Percentiles rank a stretch among this genome's conserved stretches.
These are phyloP conservation scores for Pseudococcus jackbeardsleyi DNA, from an alignment of 2,888 invertebrate species.

Conservation along the genomic window DNA sequence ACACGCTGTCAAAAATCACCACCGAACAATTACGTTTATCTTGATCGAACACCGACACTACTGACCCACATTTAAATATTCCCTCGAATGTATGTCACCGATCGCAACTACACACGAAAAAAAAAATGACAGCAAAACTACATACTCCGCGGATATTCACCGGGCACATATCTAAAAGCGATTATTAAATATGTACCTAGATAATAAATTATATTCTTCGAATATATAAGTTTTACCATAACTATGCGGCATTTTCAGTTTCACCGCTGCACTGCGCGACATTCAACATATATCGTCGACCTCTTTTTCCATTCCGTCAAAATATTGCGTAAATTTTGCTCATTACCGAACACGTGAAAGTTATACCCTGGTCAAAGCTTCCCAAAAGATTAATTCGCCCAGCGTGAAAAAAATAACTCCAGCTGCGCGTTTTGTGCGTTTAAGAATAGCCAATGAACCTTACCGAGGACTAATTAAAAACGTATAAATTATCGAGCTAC, in stretches of 20 bases:
- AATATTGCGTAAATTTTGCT: conserved; percentile 35
- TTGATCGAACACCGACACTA: not conserved
- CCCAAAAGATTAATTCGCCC: conserved; percentile 16
- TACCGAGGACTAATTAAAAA: not conserved
- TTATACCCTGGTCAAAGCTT: not conserved
- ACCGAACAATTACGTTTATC: not conserved
- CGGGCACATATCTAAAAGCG: not conserved
- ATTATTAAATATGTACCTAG: conserved; percentile 2
- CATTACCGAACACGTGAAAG: conserved; percentile 22
- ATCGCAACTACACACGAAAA: not conserved
- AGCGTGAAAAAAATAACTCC: conserved; percentile 22
- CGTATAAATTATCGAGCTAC: not conserved
- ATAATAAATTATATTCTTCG: not conserved
- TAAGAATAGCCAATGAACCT: not conserved
- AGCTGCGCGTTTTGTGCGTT: not conserved
- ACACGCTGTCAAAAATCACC: not conserved
- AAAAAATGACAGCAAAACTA: conserved; percentile 2
- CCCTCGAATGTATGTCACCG: conserved; percentile 1
- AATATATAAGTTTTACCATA: not conserved
- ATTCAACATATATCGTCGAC: not conserved
- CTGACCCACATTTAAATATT: conserved; percentile 1
- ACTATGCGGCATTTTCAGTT: not conserved
- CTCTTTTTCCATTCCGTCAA: not conserved
- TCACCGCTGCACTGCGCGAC: not conserved
- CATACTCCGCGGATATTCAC: not conserved